Percentiles rank a stretch among this genome's conserved stretches.
These are phyloP conservation scores for Barnardius zonarius DNA, from an alignment of 2,113 vertebrate genomes.

Conservation along the genomic window DNA sequence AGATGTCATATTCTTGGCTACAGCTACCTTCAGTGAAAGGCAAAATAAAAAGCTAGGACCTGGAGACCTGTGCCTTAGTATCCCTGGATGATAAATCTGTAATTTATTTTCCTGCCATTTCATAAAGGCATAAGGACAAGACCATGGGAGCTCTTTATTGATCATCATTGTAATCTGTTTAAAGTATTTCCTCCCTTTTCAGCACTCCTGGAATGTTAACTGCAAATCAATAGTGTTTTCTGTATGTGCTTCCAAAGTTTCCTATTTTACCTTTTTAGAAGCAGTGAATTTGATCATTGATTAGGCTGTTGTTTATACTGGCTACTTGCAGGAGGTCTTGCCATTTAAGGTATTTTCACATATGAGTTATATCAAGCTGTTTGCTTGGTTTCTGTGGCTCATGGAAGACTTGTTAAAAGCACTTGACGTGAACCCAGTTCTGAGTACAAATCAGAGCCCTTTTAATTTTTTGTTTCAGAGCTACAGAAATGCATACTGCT, in stretches of 20 bases:
- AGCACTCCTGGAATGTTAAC: background rate
- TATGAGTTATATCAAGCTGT: background rate
- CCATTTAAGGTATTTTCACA: background rate
- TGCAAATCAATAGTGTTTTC: background rate
- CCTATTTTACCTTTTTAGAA: background rate
- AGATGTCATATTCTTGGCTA: background rate
- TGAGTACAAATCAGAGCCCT: background rate
- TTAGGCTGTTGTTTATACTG: background rate
- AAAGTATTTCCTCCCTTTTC: background rate
- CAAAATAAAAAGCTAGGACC: background rate
- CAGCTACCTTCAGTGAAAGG: background rate
- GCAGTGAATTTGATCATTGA: background rate
- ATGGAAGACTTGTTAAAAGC: background rate
- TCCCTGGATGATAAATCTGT: background rate
- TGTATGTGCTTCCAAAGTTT: background rate
- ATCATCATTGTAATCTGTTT: background rate
- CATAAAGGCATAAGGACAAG: background rate
- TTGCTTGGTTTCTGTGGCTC: background rate
- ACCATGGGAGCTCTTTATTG: background rate
- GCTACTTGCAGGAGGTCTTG: background rate
- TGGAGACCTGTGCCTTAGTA: background rate
- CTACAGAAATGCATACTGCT: background rate
- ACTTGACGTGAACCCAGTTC: background rate
- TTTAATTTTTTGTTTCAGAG: background rate
- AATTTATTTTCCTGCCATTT: background rate